phyloP scores from a whole-genome alignment of 1,140 invertebrate species.

The Drosophila trapezifrons region DNA sequence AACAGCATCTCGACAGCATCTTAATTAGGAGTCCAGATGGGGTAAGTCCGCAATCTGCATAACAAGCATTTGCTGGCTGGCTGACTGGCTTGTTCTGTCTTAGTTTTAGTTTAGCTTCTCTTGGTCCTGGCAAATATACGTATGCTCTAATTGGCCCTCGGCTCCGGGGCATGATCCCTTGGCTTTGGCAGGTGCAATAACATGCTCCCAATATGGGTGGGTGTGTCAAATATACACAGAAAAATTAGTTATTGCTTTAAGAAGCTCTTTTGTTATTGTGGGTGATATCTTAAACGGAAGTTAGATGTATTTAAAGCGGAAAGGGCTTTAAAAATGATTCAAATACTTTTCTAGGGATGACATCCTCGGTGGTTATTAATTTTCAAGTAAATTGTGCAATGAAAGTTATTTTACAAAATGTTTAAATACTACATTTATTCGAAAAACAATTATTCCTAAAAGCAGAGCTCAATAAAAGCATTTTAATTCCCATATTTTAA shows the following conservation, averaged over 20 bases:
- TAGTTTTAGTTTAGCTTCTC: constrained; percentile 32
- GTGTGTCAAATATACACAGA: background rate
- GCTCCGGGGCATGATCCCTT: constrained; percentile 32
- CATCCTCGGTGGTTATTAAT: too few relatives aligned
- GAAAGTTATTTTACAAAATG: background rate
- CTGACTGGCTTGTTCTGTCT: constrained; percentile 18
- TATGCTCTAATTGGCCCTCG: constrained; percentile 49
- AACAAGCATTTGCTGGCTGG: constrained; percentile 50
- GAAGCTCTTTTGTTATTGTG: background rate
- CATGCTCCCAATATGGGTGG: background rate
- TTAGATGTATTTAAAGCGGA: background rate
- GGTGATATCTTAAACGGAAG: background rate
- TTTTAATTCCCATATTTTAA: too few relatives aligned
- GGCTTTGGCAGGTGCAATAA: constrained; percentile 34
- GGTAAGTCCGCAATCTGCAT: constrained; percentile 60
- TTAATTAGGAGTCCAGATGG: constrained; percentile 73
- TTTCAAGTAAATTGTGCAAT: too few relatives aligned
- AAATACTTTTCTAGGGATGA: too few relatives aligned
- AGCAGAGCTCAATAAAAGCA: background rate
- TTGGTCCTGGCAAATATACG: constrained; percentile 45
- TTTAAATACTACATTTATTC: too few relatives aligned
- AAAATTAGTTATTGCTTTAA: background rate
- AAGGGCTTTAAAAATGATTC: too few relatives aligned
- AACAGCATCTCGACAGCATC: constrained; percentile 68
- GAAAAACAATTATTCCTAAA: background rate